Conservation (phyloP, 2,888 invertebrate genomes). For the Drosophila fulvimacula region DNA sequence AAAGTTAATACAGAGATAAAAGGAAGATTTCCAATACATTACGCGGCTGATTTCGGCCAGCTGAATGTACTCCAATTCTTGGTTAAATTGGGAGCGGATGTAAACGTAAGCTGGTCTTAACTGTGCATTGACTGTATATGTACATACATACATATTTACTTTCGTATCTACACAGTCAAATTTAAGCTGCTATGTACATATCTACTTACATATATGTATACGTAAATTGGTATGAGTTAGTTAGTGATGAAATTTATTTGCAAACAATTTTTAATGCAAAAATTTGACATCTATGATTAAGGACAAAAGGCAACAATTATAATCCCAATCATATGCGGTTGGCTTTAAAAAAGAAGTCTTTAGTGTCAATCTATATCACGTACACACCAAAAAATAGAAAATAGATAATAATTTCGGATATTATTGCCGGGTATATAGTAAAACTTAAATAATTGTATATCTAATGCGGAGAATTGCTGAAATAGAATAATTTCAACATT, state of each 20-base stretch:
- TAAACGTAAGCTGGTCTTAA: constrained; percentile 90
- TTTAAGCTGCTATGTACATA: neutral
- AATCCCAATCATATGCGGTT: too few relatives aligned
- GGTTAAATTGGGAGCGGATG: constrained; percentile 94
- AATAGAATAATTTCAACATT: neutral
- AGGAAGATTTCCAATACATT: constrained; percentile 95
- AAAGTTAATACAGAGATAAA: constrained; percentile 95
- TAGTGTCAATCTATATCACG: too few relatives aligned
- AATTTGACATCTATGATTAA: neutral
- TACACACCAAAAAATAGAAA: neutral
- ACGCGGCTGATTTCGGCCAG: constrained; percentile 99
- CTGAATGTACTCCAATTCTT: constrained; percentile 94
- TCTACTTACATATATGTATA: neutral
- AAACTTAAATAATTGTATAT: neutral
- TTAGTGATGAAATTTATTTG: neutral
- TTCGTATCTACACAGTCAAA: neutral
- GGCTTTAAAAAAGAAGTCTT: too few relatives aligned
- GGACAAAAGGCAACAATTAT: too few relatives aligned
- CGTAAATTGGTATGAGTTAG: neutral
- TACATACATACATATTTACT: neutral
- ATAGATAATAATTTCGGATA: neutral
- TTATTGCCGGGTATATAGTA: neutral
- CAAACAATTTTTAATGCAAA: neutral
- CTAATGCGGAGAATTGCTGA: neutral
- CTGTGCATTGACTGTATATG: neutral